phyloP scores from a whole-genome alignment of 2,113 vertebrate species.

The Channa maculata region DNA sequence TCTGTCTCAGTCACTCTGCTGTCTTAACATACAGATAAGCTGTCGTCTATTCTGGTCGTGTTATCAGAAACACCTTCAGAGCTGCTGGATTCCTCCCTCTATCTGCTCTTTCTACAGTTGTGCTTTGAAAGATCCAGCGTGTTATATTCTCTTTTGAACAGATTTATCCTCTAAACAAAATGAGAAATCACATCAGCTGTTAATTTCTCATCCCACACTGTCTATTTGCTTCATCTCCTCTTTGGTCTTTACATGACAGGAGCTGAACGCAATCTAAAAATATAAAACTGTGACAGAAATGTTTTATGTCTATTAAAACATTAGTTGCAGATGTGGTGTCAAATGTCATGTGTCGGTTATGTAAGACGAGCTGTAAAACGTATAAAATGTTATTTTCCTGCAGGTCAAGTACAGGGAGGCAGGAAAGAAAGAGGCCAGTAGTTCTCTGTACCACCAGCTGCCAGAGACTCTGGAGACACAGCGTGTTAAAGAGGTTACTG shows the following conservation, averaged over 20 bases:
- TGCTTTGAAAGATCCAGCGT: not conserved
- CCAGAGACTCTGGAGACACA: constrained; percentile 91
- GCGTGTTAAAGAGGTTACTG: constrained; percentile 84
- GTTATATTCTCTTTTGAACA: not conserved
- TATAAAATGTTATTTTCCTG: not conserved
- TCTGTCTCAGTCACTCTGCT: not conserved
- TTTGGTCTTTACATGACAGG: too few relatives aligned
- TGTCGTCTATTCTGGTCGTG: constrained; percentile 56
- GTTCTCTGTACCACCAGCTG: constrained; percentile 87
- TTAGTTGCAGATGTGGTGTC: too few relatives aligned
- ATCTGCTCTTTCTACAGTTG: not conserved
- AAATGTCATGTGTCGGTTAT: not conserved
- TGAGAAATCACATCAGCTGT: not conserved
- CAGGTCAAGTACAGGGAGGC: constrained; percentile 88
- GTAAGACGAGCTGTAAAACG: not conserved
- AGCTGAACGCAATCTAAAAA: too few relatives aligned
- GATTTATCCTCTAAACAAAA: not conserved
- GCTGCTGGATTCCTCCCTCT: constrained; percentile 75
- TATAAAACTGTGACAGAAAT: too few relatives aligned
- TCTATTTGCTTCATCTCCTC: too few relatives aligned
- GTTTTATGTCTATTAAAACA: too few relatives aligned
- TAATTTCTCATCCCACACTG: too few relatives aligned
- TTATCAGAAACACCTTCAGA: constrained; percentile 77
- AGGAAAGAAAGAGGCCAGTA: constrained; percentile 83
- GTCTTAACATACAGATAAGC: constrained; percentile 39